These are phyloP conservation scores for Mastacembelus armatus DNA, from an alignment of 2,797 vertebrate genomes.

Conservation along the genomic window DNA sequence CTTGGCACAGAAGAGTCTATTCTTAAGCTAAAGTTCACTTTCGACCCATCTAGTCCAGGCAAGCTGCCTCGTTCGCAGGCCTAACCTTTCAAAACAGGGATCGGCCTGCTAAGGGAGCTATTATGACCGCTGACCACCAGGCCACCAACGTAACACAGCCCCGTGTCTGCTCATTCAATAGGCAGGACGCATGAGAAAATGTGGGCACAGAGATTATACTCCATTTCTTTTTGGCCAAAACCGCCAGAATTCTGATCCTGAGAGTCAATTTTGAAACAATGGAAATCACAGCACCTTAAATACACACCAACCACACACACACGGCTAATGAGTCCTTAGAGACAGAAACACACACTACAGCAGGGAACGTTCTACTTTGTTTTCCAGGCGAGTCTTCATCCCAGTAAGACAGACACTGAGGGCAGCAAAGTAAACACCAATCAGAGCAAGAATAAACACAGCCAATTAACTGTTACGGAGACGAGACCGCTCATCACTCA, in stretches of 20 bases:
- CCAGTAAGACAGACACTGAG: constrained; percentile 31
- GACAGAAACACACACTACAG: constrained; percentile 56
- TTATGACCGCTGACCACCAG: constrained; percentile 55
- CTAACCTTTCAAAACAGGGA: constrained; percentile 72
- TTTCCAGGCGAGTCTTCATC: constrained; percentile 31
- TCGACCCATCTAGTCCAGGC: constrained; percentile 45
- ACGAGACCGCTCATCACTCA: constrained; percentile 64
- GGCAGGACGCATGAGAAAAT: constrained; percentile 43
- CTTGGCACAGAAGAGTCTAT: constrained; percentile 70
- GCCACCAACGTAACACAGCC: constrained; percentile 42
- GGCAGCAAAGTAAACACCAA: constrained; percentile 75
- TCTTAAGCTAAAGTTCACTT: constrained; percentile 75
- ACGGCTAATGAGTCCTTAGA: constrained; percentile 56
- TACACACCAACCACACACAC: constrained; percentile 40
- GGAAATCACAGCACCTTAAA: constrained; percentile 58
- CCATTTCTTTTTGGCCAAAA: constrained; percentile 34
- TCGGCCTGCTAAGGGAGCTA: constrained; percentile 37
- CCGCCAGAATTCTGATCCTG: constrained; percentile 31
- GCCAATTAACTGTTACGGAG: constrained; percentile 58
- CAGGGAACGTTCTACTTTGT: constrained; percentile 44
- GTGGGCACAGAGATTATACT: constrained; percentile 44
- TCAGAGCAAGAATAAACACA: constrained; percentile 67
- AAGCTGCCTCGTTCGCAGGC: constrained; percentile 44
- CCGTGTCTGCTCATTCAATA: constrained; percentile 53
- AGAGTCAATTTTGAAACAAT: constrained; percentile 56